These are phyloP conservation scores for Sylvilagus bachmani DNA, from an alignment of 2,113 vertebrate genomes.

Conservation along the genomic window DNA sequence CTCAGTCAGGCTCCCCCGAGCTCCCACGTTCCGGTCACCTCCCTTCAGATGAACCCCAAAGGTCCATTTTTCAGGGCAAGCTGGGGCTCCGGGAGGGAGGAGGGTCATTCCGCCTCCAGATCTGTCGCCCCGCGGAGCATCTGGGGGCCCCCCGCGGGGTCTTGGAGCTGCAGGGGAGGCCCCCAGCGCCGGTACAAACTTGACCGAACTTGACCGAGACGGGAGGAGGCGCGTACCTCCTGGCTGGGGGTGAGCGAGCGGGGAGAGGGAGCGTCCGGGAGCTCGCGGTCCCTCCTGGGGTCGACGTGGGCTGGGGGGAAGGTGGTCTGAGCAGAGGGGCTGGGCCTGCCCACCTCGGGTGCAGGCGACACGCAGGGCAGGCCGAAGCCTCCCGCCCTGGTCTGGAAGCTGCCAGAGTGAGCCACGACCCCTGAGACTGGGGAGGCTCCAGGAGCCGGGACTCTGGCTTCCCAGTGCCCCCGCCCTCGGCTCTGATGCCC, in stretches of 20 bases:
- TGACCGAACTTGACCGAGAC: fast-evolving
- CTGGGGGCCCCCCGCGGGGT: too few species aligned
- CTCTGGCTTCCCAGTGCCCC: background rate
- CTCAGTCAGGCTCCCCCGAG: background rate
- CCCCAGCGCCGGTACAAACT: background rate
- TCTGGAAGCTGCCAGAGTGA: background rate
- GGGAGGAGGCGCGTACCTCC: background rate
- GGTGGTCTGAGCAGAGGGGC: background rate
- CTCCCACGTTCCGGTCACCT: background rate
- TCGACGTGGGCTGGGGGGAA: too few species aligned
- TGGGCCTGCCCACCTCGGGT: too few species aligned
- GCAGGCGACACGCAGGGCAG: too few species aligned
- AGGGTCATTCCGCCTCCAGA: background rate
- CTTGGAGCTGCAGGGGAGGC: too few species aligned
- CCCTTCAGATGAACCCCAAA: background rate
- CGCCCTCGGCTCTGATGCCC: background rate
- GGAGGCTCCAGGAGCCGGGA: background rate
- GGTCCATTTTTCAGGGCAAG: background rate
- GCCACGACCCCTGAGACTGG: background rate
- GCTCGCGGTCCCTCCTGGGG: fast-evolving
- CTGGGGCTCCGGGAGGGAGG: background rate
- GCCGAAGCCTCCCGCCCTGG: too few species aligned
- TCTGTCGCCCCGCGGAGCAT: background rate
- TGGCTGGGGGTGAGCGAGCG: background rate
- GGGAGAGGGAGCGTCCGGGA: too few species aligned